These are phyloP conservation scores for Oscheius sp. DNA, from an alignment of 2,888 invertebrate genomes.

Conservation along the genomic window DNA sequence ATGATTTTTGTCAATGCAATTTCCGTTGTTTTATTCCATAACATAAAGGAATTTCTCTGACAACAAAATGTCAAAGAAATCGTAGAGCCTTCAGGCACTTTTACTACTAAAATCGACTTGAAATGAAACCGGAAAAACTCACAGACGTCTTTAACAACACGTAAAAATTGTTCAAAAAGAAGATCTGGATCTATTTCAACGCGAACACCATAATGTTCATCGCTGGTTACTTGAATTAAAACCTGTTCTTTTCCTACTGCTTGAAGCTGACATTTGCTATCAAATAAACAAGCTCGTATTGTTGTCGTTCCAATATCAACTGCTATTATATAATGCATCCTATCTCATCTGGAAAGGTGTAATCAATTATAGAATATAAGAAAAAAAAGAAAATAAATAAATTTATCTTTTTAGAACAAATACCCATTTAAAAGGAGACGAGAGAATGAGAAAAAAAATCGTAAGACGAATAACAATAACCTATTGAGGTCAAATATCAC, in stretches of 20 bases:
- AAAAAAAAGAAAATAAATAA: constrained; percentile 2
- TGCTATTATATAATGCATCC: constrained; percentile 38
- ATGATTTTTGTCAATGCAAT: constrained; percentile 35
- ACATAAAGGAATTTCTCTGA: constrained; percentile 83
- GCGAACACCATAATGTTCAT: constrained; percentile 35
- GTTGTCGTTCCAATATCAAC: constrained; percentile 66
- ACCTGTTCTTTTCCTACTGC: constrained; percentile 38
- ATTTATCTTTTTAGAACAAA: not conserved
- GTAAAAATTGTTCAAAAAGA: constrained; percentile 52
- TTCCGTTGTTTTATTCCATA: constrained; percentile 79
- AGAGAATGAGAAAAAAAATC: constrained; percentile 7
- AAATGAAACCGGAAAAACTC: too few species aligned
- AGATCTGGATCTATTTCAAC: constrained; percentile 65
- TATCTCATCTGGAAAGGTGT: constrained; percentile 3
- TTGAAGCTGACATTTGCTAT: constrained; percentile 38
- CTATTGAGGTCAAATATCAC: constrained; percentile 18
- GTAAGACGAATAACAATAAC: constrained; percentile 19
- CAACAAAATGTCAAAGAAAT: constrained; percentile 80
- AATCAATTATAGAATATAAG: not conserved
- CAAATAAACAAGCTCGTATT: constrained; percentile 61
- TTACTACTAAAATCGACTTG: constrained; percentile 17
- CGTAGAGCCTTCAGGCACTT: constrained; percentile 17
- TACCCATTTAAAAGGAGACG: not conserved
- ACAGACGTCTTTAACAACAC: constrained; percentile 54
- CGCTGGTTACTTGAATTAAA: constrained; percentile 35